A percentile compares a stretch with the other conserved stretches of the same genome.
These are phyloP conservation scores for Oncorhynchus masou DNA, from an alignment of 2,113 vertebrate species.

Conservation along the genomic window DNA sequence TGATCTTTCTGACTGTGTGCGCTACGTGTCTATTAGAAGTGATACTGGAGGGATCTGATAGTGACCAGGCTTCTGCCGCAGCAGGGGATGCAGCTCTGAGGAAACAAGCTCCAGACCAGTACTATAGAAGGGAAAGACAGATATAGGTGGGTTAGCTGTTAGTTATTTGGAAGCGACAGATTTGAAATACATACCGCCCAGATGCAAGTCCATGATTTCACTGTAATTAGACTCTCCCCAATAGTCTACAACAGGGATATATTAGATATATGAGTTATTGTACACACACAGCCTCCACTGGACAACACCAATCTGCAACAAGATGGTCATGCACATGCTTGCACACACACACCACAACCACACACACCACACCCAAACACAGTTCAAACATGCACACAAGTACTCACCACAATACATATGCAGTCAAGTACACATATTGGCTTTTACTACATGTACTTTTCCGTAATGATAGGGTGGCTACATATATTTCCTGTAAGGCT, in stretches of 20 bases:
- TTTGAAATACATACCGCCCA: slow-evolving; percentile 99
- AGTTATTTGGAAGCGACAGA: slow-evolving; percentile 84
- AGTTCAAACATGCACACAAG: slow-evolving; percentile 16
- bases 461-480: slow-evolving; percentile 40
- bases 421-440: slow-evolving; percentile 31
- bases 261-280: slow-evolving; percentile 92
- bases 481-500: slow-evolving; percentile 72
- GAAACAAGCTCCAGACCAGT: slow-evolving; percentile 40
- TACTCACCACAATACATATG: slow-evolving; percentile 46
- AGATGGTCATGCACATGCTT: slow-evolving; percentile 55
- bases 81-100: neutral
- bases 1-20: slow-evolving; percentile 37
- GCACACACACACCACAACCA: slow-evolving; percentile 14
- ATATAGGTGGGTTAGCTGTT: slow-evolving; percentile 73
- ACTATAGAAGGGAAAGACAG: slow-evolving; percentile 18
- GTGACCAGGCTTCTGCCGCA: no score
- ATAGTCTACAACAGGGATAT: slow-evolving; percentile 99
- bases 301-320: slow-evolving; percentile 31
- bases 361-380: slow-evolving; percentile 13
- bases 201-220: slow-evolving; percentile 99
- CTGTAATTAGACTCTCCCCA: slow-evolving; percentile 99
- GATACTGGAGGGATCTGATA: slow-evolving; percentile 72
- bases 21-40: slow-evolving; percentile 60
- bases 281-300: slow-evolving; percentile 55
- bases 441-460: slow-evolving; percentile 41